Base-by-base conservation (phyloP, 2,797 vertebrate genomes). In the Centroberyx gerrardi region DNA sequence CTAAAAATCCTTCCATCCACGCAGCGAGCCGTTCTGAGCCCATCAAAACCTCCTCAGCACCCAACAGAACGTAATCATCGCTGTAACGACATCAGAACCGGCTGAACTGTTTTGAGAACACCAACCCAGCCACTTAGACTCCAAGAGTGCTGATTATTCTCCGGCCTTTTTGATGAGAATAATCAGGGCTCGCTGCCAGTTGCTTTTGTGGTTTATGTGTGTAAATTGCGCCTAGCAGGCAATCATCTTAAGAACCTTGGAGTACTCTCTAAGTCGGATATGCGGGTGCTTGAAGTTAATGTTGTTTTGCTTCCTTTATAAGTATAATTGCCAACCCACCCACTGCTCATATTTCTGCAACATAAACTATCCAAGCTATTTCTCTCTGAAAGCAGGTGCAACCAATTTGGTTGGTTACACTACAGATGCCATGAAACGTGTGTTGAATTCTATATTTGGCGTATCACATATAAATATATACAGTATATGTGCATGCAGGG, bases 211-310 rank as follows among this genome's bases (percentile, higher is more conserved):
- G 59, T 63, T 66, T 46, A n/a, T 72, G 61, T 31, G 58, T 73
- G 33, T 79, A 58, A 87, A 83, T 83, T 68, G 65, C 6, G 53
- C 63, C 79, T 74, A 3, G 72, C 76, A 86, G 77, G 82, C 82
- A 90, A 86, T 92, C 76, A 83, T 72, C 74, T 84, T 8, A 68
- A 88, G 78, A 67, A 82, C 76, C 75, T 27, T 13, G 33, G 68
- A 90, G 81, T 65, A n/a, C 85, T 67, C 85, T 86, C 74, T 38
- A 51, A 74, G 67, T 82, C 46, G 40, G 68, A 84, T 73, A 66
- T 79, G 76, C 72, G 59, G 84, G 62, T 76, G 77, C 88, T 89
- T 83, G 73, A 88, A 78, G 65, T 84, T 89, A 87, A 90, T 92
- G 81, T 74, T 86, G 82, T 88, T 91, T 79, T 85, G 84, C 83